Evolutionary conservation across 2,888 invertebrate genomes (phyloP), one percentile per base, ranked within the genome.

Genomic region (Smittia aterrima): DNA sequence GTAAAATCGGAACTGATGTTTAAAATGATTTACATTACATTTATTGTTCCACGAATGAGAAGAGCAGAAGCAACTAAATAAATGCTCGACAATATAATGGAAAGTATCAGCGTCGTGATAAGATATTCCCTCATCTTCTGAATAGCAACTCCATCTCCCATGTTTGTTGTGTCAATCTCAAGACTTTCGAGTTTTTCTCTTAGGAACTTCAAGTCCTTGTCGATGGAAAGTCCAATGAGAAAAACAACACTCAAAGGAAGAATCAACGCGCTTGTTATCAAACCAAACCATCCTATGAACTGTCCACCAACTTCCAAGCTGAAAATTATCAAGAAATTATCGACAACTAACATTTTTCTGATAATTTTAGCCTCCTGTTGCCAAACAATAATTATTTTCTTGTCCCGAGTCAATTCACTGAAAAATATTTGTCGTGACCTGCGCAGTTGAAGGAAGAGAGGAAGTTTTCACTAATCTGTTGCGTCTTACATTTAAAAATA

Each of bases 251-350:
- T 25, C n/a, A 27, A 3, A 3, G 64, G 64, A 2, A 64, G 25
- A 16, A 64, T 13, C 4, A 64, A 2, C 9, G 20, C 25, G 25
- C 4, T 64, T 27, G 64, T 27, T 13, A 64, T 27, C 16, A 64
- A 27, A 2, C 64, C 64, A 27, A 64, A 64, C 64, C 64, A 64
- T 1, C 64, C 64, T 9, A 64, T 27, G 22, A 64, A 27, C 27
- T 64, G 24, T n/a, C 64, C 64, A 16, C 64, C 64, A 16, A 16
- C 16, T 16, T 64, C 64, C 1, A 64, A 20, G 9, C 27, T 64
- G 22, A 64, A 64, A n/a, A 24, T n/a, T 64, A 64, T 13, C 22
- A 64, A n/a, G n/a, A 64, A 64, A 3, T 64, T 64, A 13, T 64
- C 27, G 25, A 64, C 7, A 3, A 7, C 1, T 4, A 58, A 58